Evolutionary conservation across 1,140 invertebrate species (phyloP), one percentile per base, ranked within the genome.

Genomic region (Trichomalopsis sarcophagae): DNA sequence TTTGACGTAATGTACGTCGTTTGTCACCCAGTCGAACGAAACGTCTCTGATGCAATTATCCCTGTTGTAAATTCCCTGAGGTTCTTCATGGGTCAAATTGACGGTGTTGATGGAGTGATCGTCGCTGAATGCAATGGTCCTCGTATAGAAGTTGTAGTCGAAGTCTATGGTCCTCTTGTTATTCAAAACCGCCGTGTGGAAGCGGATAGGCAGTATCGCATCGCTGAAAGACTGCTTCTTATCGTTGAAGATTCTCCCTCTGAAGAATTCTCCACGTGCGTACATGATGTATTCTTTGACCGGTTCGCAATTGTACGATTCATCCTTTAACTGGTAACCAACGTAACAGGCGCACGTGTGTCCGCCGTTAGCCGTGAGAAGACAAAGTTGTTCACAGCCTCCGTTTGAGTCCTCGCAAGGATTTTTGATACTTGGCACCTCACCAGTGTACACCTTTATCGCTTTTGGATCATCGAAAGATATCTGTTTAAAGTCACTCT

Each of bases 271-370:
- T 0, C 74, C 81, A 9, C 74, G 47, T 1, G 73, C 30, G 55
- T 83, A 83, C 50, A 83, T 17, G 0, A 76, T 2, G 36, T 66
- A 83, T 23, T 83, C 81, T 1, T 76, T 50, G 33, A 79, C 75
- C 2, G 36, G 74, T 17, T 44, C 23, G 9, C 82, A 84, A 7
- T 17, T 84, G 14, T 36, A 71, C 3, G n/a, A 10, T 2, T 77
- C 66, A 21, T 40, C n/a, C 21, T 50, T 21, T 7, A 79, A 21
- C 21, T 33, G 13, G 11, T 78, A 78, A 6, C 82, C 82, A 13
- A 84, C n/a, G 17, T 84, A 71, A 23, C 82, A 84, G 17, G 62
- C 62, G 10, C 82, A 84, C 13, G 47, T 68, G n/a, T 47, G 30
- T 9, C 13, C 23, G 13, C 11, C 9, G 0, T 36, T 17, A 17